Conservation (phyloP, 64 coral and sea anemone species). For the Cladopsammia gracilis region DNA sequence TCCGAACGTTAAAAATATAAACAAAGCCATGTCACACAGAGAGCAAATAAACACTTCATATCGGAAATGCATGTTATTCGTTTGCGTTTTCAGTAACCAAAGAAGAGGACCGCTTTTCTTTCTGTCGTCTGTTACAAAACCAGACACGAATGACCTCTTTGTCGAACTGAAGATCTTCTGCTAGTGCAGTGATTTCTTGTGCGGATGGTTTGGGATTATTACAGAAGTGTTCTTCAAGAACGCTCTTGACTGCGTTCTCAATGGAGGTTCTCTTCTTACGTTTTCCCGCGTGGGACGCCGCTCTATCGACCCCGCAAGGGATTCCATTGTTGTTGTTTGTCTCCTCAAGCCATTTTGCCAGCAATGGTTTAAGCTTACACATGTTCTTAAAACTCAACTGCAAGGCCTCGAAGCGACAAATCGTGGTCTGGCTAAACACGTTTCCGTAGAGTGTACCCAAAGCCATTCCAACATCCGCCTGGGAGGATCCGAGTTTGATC, state of each 20-base stretch:
- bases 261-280: constrained; percentile 76
- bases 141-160: constrained; percentile 83
- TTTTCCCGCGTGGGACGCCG: constrained; percentile 32
- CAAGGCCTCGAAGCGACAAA: constrained; percentile 95
- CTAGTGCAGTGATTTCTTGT: constrained; percentile 45
- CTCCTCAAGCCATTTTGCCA: constrained; percentile 88
- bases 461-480: constrained; percentile 91
- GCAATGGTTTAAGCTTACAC: constrained; percentile 79
- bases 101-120: constrained; percentile 50
- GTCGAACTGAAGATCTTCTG: constrained; percentile 60
- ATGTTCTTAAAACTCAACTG: constrained; percentile 96
- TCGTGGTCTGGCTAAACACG: constrained; percentile 90
- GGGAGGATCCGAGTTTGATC: constrained; percentile 87
- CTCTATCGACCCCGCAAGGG: background rate
- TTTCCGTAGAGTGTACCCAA: constrained; percentile 84
- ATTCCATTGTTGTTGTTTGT: constrained; percentile 16
- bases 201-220: constrained; percentile 55
- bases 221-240: constrained; percentile 64
- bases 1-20: background rate
- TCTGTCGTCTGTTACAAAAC: constrained; percentile 88
- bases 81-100: background rate
- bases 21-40: background rate
- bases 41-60: background rate
- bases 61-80: background rate
- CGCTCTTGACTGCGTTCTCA: constrained; percentile 57